Conservation (phyloP, 2,797 vertebrate species). For the Chaenodraco wilsoni region DNA sequence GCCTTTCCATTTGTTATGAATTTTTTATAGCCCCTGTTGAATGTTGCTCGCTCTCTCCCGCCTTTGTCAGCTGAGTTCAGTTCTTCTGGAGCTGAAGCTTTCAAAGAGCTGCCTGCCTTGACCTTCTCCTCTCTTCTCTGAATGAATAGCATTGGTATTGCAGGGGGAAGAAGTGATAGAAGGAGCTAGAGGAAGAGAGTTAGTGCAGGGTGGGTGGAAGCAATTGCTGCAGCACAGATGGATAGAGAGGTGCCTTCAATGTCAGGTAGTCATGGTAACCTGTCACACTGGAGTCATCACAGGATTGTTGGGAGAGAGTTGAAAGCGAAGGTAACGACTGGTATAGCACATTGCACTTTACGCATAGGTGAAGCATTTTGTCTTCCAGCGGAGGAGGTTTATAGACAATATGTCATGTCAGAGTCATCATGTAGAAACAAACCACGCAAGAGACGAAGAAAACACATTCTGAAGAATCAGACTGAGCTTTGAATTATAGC, state of each 20-base stretch:
- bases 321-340: slow-evolving; percentile 38
- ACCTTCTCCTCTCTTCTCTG: slow-evolving; percentile 62
- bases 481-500: slow-evolving; percentile 9
- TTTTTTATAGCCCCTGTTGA: slow-evolving; percentile 72
- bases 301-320: slow-evolving; percentile 40
- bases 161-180: slow-evolving; percentile 32
- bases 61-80: slow-evolving; percentile 61
- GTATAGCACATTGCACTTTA: slow-evolving; percentile 30
- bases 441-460: neutral
- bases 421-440: slow-evolving; percentile 10
- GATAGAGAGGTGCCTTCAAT: slow-evolving; percentile 68
- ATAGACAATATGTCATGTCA: slow-evolving; percentile 13
- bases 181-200: slow-evolving; percentile 39
- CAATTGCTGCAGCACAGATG: slow-evolving; percentile 64
- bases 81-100: slow-evolving; percentile 46
- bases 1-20: slow-evolving; percentile 61
- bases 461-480: neutral
- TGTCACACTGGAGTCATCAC: slow-evolving; percentile 63
- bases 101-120: slow-evolving; percentile 58
- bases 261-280: slow-evolving; percentile 80
- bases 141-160: slow-evolving; percentile 66
- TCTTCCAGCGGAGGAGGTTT: slow-evolving; percentile 14
- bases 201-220: slow-evolving; percentile 56
- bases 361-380: slow-evolving; percentile 27
- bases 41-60: slow-evolving; percentile 42